These are phyloP conservation scores for Megaleporinus macrocephalus DNA, from an alignment of 2,113 vertebrate genomes.

Conservation along the genomic window DNA sequence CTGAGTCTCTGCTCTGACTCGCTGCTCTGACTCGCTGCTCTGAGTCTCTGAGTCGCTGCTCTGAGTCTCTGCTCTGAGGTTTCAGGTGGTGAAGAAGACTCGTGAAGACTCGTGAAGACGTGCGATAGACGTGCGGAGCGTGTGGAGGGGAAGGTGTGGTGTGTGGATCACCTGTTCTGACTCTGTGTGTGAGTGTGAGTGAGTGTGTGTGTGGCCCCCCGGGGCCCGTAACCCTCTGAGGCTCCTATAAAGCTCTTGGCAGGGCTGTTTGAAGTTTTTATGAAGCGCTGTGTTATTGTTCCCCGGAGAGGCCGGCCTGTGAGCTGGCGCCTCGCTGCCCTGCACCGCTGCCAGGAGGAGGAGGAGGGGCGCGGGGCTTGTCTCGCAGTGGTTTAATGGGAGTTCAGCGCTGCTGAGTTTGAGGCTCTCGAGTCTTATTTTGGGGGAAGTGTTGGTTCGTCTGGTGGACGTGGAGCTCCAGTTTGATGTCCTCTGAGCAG, in stretches of 20 bases:
- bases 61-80: too few species aligned
- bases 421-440: neutral
- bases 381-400: conserved; percentile 12
- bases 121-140: neutral
- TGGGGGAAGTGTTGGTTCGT: too few species aligned
- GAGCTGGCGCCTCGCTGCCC: conserved; percentile 82
- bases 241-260: conserved; percentile 86
- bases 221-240: conserved; percentile 82
- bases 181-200: conserved; percentile 22
- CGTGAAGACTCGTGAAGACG: too few species aligned
- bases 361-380: conserved; percentile 12
- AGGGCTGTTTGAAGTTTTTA: conserved; percentile 85
- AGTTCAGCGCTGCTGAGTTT: conserved; percentile 21
- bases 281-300: conserved; percentile 87
- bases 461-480: too few species aligned
- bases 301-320: conserved; percentile 82
- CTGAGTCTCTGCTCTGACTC: too few species aligned
- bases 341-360: conserved; percentile 77
- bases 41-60: too few species aligned
- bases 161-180: conserved; percentile 49
- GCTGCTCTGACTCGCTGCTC: too few species aligned
- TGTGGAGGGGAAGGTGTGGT: neutral
- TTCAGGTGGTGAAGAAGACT: too few species aligned
- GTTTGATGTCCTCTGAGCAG: too few species aligned
- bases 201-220: conserved; percentile 63